Percentiles rank a stretch among this genome's conserved stretches.
These are phyloP conservation scores for Drosophila punjabiensis DNA, from an alignment of 1,140 invertebrate species.

Conservation along the genomic window DNA sequence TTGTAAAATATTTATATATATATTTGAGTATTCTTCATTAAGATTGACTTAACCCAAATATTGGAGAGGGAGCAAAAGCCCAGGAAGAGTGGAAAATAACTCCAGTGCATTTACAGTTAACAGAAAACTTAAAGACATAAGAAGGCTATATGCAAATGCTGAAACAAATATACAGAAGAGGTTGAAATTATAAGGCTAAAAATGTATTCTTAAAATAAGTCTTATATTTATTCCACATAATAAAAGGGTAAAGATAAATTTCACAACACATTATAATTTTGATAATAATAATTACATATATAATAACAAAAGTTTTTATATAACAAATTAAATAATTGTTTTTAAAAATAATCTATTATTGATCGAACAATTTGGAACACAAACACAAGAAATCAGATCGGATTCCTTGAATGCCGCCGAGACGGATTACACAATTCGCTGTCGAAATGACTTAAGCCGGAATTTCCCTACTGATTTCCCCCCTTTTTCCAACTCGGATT, in stretches of 20 bases:
- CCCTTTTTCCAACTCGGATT: neutral
- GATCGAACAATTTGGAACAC: neutral
- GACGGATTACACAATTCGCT: conserved; percentile 74
- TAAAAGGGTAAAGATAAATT: neutral
- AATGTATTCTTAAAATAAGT: neutral
- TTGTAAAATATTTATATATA: conserved; percentile 37
- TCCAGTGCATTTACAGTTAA: conserved; percentile 46
- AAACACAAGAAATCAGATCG: conserved; percentile 53
- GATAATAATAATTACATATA: neutral
- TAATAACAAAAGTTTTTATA: neutral
- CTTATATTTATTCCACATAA: neutral
- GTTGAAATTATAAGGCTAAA: neutral
- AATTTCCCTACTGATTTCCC: conserved; percentile 22
- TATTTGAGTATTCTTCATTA: conserved; percentile 33
- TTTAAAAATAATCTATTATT: neutral
- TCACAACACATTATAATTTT: neutral
- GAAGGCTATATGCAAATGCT: conserved; percentile 66
- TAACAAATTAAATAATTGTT: neutral
- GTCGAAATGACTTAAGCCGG: conserved; percentile 72
- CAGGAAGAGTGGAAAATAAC: neutral
- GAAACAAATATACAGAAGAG: conserved; percentile 48
- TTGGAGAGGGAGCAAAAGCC: neutral
- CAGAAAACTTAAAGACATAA: conserved; percentile 62
- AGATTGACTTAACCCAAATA: conserved; percentile 54
- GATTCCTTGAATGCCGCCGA: conserved; percentile 27